Base-by-base conservation (phyloP, 1,140 invertebrate species). In the Drosophila simulans region DNA sequence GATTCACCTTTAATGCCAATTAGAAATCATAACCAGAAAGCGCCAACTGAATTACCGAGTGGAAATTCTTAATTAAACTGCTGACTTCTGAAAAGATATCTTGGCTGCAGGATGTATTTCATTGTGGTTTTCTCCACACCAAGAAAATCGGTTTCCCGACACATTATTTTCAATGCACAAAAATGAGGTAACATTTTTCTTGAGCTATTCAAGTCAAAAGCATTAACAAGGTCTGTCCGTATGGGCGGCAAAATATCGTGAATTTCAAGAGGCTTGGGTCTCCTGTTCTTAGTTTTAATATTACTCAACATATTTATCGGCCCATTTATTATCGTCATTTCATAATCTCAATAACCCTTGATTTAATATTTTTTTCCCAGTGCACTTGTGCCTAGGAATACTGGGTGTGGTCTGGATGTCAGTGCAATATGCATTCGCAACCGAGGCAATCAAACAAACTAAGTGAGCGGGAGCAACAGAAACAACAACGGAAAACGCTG, bases 361-460 rank as follows among this genome's bases (percentile, higher is more conserved):
- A 8, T 8, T 8, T 15, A 20, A 0, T 10, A 1, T 5, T 39
- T 40, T 22, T 0, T 15, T 40, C 2, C 2, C 58, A 20, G 58
- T 62, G 58, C 5, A 40, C 8, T 57, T 58, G 52, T 63, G 35
- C 20, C 25, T 52, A 40, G 34, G 17, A 20, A 52, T 43, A 20
- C 31, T 31, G 52, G 48, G 45, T 22, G 68, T 59, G 62, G 34
- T n/a, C 39, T 13, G 17, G 46, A 22, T 70, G 48, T 49, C 48
- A 62, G 60, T 62, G 65, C 64, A 82, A 40, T 74, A 82, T 78
- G 80, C 56, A 71, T 70, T 78, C 64, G 69, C 62, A 84, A 60
- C 65, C 66, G 34, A 74, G 80, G 80, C 76, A 85, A 86, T 85
- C 82, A 74, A 79, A 74, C 80, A 68, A 68, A 68, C 79, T 58